Percentiles rank a stretch among this genome's conserved stretches.
These are phyloP conservation scores for Palythoa grandiflora DNA, from an alignment of 92 coral and sea anemone species.

Conservation along the genomic window DNA sequence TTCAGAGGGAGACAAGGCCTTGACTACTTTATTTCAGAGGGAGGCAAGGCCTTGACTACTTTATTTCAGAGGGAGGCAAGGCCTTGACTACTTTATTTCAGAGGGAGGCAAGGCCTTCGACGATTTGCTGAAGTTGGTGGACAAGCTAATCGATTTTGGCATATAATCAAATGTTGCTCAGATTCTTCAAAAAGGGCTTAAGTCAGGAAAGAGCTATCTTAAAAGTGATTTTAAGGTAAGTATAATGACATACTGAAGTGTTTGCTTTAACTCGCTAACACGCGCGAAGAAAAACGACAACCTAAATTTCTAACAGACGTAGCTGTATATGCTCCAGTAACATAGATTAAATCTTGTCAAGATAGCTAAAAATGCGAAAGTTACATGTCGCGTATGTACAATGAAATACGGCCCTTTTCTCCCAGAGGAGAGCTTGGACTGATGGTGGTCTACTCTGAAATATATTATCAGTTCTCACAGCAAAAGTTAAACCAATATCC, in stretches of 20 bases:
- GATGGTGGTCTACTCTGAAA: neutral
- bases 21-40: constrained; percentile 45
- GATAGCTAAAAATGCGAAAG: too few relatives aligned
- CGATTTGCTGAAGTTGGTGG: constrained; percentile 47
- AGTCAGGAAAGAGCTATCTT: constrained; percentile 25
- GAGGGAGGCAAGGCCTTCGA: constrained; percentile 59
- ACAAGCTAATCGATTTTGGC: constrained; percentile 57
- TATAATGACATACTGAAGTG: neutral
- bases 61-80: constrained; percentile 42
- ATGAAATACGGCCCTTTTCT: too few relatives aligned
- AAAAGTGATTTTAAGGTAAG: constrained; percentile 39
- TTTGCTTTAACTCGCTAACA: neutral
- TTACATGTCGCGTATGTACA: too few relatives aligned
- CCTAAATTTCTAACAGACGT: neutral
- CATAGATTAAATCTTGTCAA: too few relatives aligned
- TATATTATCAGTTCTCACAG: neutral
- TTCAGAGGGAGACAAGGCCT: constrained; percentile 57
- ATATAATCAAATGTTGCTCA: constrained; percentile 28
- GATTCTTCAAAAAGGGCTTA: constrained; percentile 36
- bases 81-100: constrained; percentile 58
- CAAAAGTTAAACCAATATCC: neutral
- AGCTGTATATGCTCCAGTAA: too few relatives aligned
- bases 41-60: constrained; percentile 65
- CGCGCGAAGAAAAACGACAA: constrained; percentile 2
- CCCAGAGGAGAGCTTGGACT: too few relatives aligned